phyloP scores from a whole-genome alignment of 2,888 invertebrate species.

The Oscheius onirici region DNA sequence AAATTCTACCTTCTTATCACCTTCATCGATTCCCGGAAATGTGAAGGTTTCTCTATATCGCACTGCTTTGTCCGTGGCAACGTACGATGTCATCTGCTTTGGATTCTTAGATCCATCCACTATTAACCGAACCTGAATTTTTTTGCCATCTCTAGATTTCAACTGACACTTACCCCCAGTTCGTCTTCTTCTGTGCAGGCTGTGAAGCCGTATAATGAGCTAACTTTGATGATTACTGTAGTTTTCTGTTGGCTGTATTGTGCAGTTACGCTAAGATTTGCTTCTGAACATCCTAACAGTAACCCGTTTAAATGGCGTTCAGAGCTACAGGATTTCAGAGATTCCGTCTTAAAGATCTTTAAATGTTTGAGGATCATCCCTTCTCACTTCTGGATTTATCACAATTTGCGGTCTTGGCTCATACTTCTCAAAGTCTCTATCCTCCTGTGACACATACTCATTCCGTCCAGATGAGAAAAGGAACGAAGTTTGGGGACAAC shows the following conservation, averaged over 20 bases:
- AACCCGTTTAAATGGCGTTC: constrained; percentile 11
- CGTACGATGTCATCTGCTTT: constrained; percentile 11
- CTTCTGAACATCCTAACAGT: background rate
- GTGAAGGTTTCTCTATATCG: constrained; percentile 18
- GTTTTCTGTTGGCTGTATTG: constrained; percentile 23
- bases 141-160: background rate
- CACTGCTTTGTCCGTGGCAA: background rate
- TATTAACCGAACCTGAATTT: constrained; percentile 10
- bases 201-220: background rate
- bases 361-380: background rate
- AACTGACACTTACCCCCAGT: constrained; percentile 1
- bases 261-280: background rate
- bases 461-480: background rate
- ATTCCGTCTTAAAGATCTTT: constrained; percentile 1
- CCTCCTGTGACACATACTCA: constrained; percentile 6
- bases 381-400: constrained; percentile 21
- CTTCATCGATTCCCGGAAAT: constrained; percentile 8
- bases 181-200: constrained; percentile 8
- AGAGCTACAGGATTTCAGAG: constrained; percentile 10
- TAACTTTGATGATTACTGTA: constrained; percentile 18
- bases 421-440: constrained; percentile 21
- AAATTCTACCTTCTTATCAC: background rate
- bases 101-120: constrained; percentile 14
- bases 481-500: constrained; percentile 15
- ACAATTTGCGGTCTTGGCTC: constrained; percentile 27